These are phyloP conservation scores for Takifugu rubripes DNA, from an alignment of 2,797 vertebrate genomes.

Conservation along the genomic window DNA sequence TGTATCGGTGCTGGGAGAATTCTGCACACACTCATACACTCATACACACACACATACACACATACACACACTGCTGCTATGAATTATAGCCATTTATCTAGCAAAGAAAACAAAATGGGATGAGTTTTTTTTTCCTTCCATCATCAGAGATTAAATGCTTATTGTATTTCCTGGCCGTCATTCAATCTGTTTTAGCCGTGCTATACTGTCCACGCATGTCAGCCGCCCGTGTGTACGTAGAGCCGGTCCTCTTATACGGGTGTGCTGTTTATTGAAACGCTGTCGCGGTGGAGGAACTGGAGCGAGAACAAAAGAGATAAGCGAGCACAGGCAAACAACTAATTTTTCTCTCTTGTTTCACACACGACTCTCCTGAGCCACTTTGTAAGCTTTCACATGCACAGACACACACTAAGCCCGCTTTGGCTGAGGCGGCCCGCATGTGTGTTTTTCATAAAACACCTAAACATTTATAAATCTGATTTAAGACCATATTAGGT, in stretches of 20 bases:
- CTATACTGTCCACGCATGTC: conserved; percentile 49
- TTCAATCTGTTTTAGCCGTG: conserved; percentile 64
- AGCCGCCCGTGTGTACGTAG: conserved; percentile 31
- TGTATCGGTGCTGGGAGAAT: conserved; percentile 8
- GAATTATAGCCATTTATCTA: conserved; percentile 15
- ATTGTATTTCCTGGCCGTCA: conserved; percentile 64
- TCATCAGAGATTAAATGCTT: conserved; percentile 62
- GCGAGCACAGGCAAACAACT: conserved; percentile 47
- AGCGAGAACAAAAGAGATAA: conserved; percentile 35
- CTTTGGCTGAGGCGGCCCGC: conserved; percentile 18
- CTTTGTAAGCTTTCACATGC: conserved; percentile 21
- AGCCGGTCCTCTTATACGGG: conserved; percentile 52
- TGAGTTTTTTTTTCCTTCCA: conserved; percentile 52
- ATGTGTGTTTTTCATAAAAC: conserved; percentile 80
- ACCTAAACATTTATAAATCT: conserved; percentile 86
- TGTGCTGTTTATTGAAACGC: conserved; percentile 71
- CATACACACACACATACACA: not conserved
- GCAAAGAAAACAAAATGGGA: conserved; percentile 18
- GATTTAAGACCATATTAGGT: conserved; percentile 82
- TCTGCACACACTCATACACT: not conserved
- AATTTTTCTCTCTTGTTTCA: conserved; percentile 54
- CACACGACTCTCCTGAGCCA: conserved; percentile 14
- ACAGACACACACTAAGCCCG: not conserved
- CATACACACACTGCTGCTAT: conserved; percentile 2
- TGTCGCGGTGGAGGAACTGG: conserved; percentile 68